Evolutionary conservation across 2,113 vertebrate species (phyloP), one percentile per base, ranked within the genome.

Genomic region (Syrrhaptes paradoxus): DNA sequence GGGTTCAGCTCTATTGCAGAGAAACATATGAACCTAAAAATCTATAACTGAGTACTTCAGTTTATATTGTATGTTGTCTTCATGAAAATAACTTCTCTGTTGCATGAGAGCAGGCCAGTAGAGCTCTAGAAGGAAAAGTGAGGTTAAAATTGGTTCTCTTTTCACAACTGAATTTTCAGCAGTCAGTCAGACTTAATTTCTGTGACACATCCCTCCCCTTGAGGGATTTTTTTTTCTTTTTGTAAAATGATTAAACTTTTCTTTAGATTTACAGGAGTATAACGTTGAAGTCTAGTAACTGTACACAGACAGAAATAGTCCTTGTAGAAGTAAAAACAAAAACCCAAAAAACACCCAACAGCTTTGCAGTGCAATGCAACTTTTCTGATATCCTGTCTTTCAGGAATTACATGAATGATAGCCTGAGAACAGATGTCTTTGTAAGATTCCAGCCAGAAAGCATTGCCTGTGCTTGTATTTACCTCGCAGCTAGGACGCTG

Each of bases 401-500:
- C 92, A 99, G 98, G 98, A 99, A 99, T 82, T 99, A 99, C 96
- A 99, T 99, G 98, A 99, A 99, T 1, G 98, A 99, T 85, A 98
- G 98, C 88, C 96, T 99, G 52, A 98, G 98, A 71, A 99, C 98
- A 6, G 98, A 99, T 26, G 98, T 99, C 31, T 99, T 99, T 55
- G 97, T 99, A 10, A 96, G 98, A 58, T 99, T 98, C 94, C 98
- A 98, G 74, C 98, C 98, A 3, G 98, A 99, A 83, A 99, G 98
- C 34, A 98, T 99, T 17, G 98, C 98, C 68, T 99, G 98, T 58
- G 98, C 98, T 22, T 99, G 98, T 58, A 99, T 98, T 85, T 99
- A 98, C 85, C 97, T 99, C 9, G 98, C 98, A 29, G 98, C 98
- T 29, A 97, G 98, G 87, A 98, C 98, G 0, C 95, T 99, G 76